These are phyloP conservation scores for Myotis pilosus DNA, from an alignment of 2,797 vertebrate species.

Conservation along the genomic window DNA sequence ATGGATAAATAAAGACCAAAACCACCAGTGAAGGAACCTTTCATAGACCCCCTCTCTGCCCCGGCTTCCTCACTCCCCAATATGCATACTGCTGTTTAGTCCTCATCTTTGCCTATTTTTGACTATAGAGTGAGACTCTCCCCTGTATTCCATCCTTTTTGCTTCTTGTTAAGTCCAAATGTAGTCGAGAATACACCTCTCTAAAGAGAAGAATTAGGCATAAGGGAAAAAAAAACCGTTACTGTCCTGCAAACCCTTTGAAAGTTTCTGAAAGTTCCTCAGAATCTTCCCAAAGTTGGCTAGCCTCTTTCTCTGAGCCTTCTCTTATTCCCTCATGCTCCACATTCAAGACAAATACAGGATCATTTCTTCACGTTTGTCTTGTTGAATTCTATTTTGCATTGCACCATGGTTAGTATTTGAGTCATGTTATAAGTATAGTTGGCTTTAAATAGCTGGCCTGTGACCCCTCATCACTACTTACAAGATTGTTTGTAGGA, in stretches of 20 bases:
- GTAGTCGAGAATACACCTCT: neutral
- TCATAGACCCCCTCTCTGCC: neutral
- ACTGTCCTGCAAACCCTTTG: neutral
- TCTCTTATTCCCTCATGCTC: neutral
- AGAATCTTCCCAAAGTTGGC: neutral
- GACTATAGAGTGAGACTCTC: neutral
- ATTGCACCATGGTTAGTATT: slow-evolving; percentile 12
- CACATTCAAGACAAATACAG: slow-evolving; percentile 9
- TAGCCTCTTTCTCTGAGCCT: neutral
- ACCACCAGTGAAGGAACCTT: neutral
- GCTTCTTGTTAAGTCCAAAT: neutral
- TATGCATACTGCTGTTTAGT: neutral
- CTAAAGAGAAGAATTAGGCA: slow-evolving; percentile 30
- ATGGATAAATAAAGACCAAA: neutral
- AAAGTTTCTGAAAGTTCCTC: neutral
- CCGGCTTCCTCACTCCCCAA: neutral
- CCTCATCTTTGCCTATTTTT: slow-evolving; percentile 17
- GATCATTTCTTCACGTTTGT: slow-evolving; percentile 12
- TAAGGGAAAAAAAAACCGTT: slow-evolving; percentile 1
- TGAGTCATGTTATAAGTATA: neutral
- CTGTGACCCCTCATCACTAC: neutral
- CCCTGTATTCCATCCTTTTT: neutral
- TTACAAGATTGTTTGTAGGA: slow-evolving; percentile 41
- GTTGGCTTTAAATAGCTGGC: neutral
- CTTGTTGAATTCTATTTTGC: slow-evolving; percentile 6